phyloP scores from a whole-genome alignment of 1,140 invertebrate genomes.

The Gonatopus flavifemur region DNA sequence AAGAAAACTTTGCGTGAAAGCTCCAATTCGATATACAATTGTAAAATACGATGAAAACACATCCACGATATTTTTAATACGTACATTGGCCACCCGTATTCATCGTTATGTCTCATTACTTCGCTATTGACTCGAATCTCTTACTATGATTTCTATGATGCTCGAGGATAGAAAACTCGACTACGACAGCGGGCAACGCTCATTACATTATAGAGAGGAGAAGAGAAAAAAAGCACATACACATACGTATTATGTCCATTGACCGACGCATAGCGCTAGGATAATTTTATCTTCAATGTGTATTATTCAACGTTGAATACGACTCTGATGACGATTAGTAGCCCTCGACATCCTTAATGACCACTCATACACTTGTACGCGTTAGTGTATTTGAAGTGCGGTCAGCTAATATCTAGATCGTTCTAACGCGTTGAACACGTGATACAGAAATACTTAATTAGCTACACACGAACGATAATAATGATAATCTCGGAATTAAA shows the following conservation, averaged over 20 bases:
- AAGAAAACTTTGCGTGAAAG: no score
- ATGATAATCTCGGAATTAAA: no score
- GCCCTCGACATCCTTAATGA: conserved; percentile 45
- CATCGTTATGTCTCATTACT: conserved; percentile 47
- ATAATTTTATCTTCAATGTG: conserved; percentile 40
- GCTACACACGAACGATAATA: conserved; percentile 25
- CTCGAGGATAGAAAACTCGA: conserved; percentile 19
- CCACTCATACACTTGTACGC: conserved; percentile 20
- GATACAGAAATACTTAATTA: conserved; percentile 31
- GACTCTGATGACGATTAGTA: conserved; percentile 47
- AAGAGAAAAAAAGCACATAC: no score
- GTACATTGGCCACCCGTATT: no score
- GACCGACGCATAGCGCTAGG: conserved; percentile 20
- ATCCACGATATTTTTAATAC: no score
- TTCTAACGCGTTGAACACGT: conserved; percentile 18
- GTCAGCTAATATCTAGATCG: conserved; percentile 28
- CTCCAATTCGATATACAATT: no score
- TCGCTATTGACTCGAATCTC: conserved; percentile 49
- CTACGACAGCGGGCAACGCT: conserved; percentile 24
- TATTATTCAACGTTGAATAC: conserved; percentile 37
- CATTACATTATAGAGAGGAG: conserved; percentile 41
- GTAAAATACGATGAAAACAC: no score
- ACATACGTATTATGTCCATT: conserved; percentile 45
- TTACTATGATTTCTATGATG: conserved; percentile 38
- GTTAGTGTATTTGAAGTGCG: conserved; percentile 15